These are phyloP conservation scores for Pelvicachromis taeniatus DNA, from an alignment of 2,113 vertebrate species.

Conservation along the genomic window DNA sequence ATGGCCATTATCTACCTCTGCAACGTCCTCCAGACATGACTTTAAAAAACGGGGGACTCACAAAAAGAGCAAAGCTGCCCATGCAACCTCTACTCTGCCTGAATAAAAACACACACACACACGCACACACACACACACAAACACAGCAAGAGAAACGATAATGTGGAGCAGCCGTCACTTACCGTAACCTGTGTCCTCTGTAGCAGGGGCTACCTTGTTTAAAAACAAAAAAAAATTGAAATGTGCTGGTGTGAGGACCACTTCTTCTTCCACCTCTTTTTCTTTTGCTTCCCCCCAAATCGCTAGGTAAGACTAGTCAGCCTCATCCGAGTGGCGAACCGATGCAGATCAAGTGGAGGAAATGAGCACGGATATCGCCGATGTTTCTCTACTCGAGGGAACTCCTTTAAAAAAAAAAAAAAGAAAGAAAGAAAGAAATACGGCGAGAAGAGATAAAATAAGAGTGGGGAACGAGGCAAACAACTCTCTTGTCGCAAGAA, in stretches of 20 bases:
- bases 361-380: constrained; percentile 30
- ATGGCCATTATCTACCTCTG: constrained; percentile 46
- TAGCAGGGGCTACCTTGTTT: constrained; percentile 23
- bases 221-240: neutral
- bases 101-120: neutral
- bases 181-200: constrained; percentile 40
- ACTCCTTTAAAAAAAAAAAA: too few species aligned
- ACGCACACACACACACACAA: too few species aligned
- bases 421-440: too few species aligned
- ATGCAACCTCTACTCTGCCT: neutral
- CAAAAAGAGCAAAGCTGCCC: constrained; percentile 5
- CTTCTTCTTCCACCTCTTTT: constrained; percentile 16
- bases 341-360: constrained; percentile 20
- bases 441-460: neutral
- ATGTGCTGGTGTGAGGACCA: constrained; percentile 2
- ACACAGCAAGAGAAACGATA: neutral
- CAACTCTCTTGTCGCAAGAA: constrained; percentile 37
- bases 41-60: neutral
- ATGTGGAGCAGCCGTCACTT: constrained; percentile 34
- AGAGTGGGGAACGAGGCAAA: neutral
- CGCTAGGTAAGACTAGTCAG: constrained; percentile 13
- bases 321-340: constrained; percentile 10
- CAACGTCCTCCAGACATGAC: constrained; percentile 33
- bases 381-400: constrained; percentile 23
- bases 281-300: fast-evolving